These are phyloP conservation scores for Melanostigma gelatinosum DNA, from an alignment of 2,113 vertebrate genomes.

Conservation along the genomic window DNA sequence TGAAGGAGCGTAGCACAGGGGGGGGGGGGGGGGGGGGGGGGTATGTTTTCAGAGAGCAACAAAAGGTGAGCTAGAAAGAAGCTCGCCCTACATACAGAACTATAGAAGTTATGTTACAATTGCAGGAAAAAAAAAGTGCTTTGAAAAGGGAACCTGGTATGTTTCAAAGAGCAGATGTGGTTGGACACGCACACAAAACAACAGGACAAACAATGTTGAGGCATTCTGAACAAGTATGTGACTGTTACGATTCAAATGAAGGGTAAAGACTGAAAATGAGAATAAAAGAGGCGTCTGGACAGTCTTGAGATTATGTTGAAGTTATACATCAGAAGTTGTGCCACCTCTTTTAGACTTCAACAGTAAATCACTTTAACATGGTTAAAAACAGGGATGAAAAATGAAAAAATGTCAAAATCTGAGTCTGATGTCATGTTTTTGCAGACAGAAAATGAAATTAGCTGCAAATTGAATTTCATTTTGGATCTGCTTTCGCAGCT, in stretches of 20 bases:
- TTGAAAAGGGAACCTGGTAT: conserved; percentile 51
- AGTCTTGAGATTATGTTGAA: neutral
- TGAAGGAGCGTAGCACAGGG: conserved; percentile 45
- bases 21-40: conserved; percentile 32
- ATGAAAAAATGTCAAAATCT: conserved; percentile 9
- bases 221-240: conserved; percentile 36
- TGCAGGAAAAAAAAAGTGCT: conserved; percentile 42
- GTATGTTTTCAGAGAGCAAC: conserved; percentile 69
- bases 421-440: conserved; percentile 27
- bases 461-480: conserved; percentile 45
- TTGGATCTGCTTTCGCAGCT: conserved; percentile 31
- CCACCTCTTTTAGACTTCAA: conserved; percentile 8
- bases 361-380: conserved; percentile 6
- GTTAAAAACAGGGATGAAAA: conserved; percentile 12
- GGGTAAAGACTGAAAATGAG: neutral
- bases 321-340: neutral
- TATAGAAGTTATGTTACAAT: conserved; percentile 46
- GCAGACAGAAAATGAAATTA: conserved; percentile 36
- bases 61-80: conserved; percentile 74
- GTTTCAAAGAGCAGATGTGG: conserved; percentile 42
- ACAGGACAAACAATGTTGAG: conserved; percentile 7
- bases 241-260: conserved; percentile 9
- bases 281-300: neutral
- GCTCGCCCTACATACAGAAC: conserved; percentile 63
- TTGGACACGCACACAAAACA: neutral